A percentile compares a stretch with the other conserved stretches of the same genome.
phyloP scores from a whole-genome alignment of 2,888 invertebrate genomes.

The Atrina japonica region DNA sequence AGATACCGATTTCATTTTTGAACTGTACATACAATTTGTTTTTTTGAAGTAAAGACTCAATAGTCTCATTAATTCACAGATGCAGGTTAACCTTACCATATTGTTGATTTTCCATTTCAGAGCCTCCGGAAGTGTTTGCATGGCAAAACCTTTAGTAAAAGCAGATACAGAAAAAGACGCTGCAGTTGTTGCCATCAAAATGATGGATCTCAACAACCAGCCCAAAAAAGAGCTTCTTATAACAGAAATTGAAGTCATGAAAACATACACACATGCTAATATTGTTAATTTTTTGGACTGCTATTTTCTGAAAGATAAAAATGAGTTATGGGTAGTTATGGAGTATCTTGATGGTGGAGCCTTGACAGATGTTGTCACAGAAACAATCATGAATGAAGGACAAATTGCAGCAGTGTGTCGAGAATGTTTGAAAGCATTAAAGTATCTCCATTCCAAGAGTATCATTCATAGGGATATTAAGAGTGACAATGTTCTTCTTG shows the following conservation, averaged over 20 bases:
- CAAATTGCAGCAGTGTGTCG: conserved; percentile 97
- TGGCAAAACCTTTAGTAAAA: conserved; percentile 89
- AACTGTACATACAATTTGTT: too few species aligned
- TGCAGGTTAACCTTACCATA: too few species aligned
- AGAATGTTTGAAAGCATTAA: conserved; percentile 93
- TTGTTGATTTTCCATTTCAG: too few species aligned
- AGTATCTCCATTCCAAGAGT: conserved; percentile 93
- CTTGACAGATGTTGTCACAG: conserved; percentile 97
- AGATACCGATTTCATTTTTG: too few species aligned
- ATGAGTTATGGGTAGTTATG: conserved; percentile 97
- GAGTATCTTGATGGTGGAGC: conserved; percentile 94
- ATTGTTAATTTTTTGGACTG: conserved; percentile 97
- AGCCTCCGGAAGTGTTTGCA: conserved; percentile 95
- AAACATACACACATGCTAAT: conserved; percentile 90
- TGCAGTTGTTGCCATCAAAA: conserved; percentile 92
- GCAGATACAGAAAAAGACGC: conserved; percentile 81
- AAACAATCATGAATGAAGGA: conserved; percentile 97
- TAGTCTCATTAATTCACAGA: too few species aligned
- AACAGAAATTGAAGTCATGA: conserved; percentile 89
- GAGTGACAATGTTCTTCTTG: conserved; percentile 97
- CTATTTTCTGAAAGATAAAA: conserved; percentile 91
- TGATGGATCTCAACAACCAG: conserved; percentile 96
- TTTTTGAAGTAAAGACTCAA: too few species aligned
- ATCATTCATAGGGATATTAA: conserved; percentile 90
- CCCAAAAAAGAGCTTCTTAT: conserved; percentile 97